phyloP scores from a whole-genome alignment of 2,113 vertebrate species.

The Apaloderma vittatum region DNA sequence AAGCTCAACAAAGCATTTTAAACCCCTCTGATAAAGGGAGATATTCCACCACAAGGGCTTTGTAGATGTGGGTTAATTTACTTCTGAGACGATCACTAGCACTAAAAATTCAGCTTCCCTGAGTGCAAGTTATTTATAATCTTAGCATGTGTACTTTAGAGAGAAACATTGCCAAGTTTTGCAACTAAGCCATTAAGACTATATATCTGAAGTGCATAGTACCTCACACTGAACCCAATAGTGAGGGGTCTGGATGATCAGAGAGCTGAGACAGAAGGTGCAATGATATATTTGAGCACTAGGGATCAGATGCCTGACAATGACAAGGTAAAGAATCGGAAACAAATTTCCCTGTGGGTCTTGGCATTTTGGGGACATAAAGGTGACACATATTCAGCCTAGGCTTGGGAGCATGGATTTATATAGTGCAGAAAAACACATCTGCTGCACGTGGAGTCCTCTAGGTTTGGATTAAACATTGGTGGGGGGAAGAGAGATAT shows the following conservation, averaged over 20 bases:
- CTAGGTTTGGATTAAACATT: neutral
- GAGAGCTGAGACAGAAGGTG: constrained; percentile 32
- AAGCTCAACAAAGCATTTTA: neutral
- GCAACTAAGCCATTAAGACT: neutral
- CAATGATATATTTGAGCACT: neutral
- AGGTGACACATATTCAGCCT: constrained; percentile 43
- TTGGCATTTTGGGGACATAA: constrained; percentile 55
- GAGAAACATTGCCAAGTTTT: neutral
- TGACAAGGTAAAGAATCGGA: neutral
- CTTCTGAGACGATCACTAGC: constrained; percentile 4
- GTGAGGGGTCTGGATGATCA: neutral
- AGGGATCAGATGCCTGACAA: neutral
- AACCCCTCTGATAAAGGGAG: neutral
- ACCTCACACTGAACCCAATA: neutral
- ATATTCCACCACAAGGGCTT: neutral
- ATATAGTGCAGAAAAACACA: constrained; percentile 71
- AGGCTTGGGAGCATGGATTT: constrained; percentile 42
- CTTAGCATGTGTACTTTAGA: neutral
- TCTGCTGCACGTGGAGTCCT: constrained; percentile 37
- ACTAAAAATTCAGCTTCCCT: neutral
- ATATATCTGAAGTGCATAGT: neutral
- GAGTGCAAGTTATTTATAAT: neutral
- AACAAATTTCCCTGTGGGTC: neutral
- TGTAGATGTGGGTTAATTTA: neutral
- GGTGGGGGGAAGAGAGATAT: neutral